A percentile compares a stretch with the other conserved stretches of the same genome.
These are phyloP conservation scores for Caracal caracal DNA, from an alignment of 2,113 vertebrate species.

Conservation along the genomic window DNA sequence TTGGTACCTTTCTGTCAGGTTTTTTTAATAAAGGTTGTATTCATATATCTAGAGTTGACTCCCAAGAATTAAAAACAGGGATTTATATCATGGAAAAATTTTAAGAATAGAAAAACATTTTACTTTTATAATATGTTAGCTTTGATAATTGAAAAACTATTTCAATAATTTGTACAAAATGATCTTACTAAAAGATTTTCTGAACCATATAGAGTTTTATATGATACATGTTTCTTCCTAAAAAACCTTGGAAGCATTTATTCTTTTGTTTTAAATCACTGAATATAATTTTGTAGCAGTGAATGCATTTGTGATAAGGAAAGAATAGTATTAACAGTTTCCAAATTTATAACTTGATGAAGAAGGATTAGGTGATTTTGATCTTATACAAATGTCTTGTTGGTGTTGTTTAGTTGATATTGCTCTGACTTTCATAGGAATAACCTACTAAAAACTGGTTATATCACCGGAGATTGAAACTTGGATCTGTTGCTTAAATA, in stretches of 20 bases:
- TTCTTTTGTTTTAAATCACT: not conserved
- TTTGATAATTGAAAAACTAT: slow-evolving; percentile 31
- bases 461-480: not conserved
- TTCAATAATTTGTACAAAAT: not conserved
- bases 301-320: slow-evolving; percentile 19
- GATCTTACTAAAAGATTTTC: slow-evolving; percentile 20
- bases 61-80: slow-evolving; percentile 20
- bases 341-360: slow-evolving; percentile 28
- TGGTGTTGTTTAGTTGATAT: not conserved
- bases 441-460: not conserved
- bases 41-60: not conserved
- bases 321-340: slow-evolving; percentile 8
- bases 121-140: not conserved
- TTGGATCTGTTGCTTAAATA: not conserved
- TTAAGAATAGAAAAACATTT: not conserved
- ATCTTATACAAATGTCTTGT: not conserved
- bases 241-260: not conserved
- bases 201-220: not conserved
- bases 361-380: not conserved
- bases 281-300: not conserved
- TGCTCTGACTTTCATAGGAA: not conserved
- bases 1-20: not conserved
- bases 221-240: not conserved
- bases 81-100: not conserved
- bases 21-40: not conserved